Conservation (phyloP, 2,888 invertebrate species). For the Trissolcus japonicus region DNA sequence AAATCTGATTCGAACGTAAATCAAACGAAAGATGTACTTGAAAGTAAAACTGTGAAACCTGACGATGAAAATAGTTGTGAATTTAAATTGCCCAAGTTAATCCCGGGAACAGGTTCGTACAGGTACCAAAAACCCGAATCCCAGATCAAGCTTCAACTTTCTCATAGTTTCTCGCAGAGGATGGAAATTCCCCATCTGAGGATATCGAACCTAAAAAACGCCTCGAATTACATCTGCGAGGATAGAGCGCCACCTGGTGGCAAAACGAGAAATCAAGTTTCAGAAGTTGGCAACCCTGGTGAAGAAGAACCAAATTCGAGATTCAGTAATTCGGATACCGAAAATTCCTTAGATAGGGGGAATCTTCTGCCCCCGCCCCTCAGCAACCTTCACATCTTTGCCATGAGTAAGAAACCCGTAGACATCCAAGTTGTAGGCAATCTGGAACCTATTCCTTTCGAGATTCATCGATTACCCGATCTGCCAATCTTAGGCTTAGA, state of each 20-base stretch:
- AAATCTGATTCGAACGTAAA: no score
- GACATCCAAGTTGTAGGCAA: conserved; percentile 65
- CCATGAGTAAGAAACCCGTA: conserved; percentile 70
- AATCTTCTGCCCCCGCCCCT: conserved; percentile 66
- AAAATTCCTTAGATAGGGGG: conserved; percentile 21
- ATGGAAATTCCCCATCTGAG: conserved; percentile 10
- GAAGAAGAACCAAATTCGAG: conserved; percentile 29
- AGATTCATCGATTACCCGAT: conserved; percentile 68
- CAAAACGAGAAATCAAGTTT: conserved; percentile 56
- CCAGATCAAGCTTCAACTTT: conserved; percentile 41
- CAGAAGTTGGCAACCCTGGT: conserved; percentile 47
- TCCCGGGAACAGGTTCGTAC: conserved; percentile 36
- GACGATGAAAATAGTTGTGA: no score
- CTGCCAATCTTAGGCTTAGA: conserved; percentile 66
- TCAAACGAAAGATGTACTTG: no score
- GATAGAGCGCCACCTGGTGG: conserved; percentile 62
- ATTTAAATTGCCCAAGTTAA: no score
- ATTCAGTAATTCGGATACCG: conserved; percentile 40
- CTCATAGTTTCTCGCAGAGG: conserved; percentile 36
- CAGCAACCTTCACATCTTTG: conserved; percentile 72
- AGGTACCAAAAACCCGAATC: conserved; percentile 26
- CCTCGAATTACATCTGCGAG: conserved; percentile 62
- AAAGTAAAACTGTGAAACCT: no score
- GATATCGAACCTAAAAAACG: conserved; percentile 37
- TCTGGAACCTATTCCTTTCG: conserved; percentile 61